Evolutionary conservation across 2,797 vertebrate genomes (phyloP), one percentile per base, ranked within the genome.

Genomic region (Kryptopterus vitreolus): DNA sequence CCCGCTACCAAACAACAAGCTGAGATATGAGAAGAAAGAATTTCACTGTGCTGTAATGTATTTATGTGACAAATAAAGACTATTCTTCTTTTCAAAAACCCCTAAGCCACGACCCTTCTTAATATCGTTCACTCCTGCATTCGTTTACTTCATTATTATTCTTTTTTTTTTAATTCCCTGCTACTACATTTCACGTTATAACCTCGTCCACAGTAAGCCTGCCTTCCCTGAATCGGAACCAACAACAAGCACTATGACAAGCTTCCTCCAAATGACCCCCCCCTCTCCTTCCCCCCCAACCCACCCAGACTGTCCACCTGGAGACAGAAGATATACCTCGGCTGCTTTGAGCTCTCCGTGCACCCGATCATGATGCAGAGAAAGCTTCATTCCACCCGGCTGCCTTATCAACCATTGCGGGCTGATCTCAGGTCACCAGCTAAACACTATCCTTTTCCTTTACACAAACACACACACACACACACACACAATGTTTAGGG

Each of bases 341-440:
- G n/a, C 46, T 15, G 52, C 73, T 70, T 70, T 58, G 6, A 75
- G 70, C 62, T 68, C 61, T 38, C 35, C 4, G 18, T 61, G 26
- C 62, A 33, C 76, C 35, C 55, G 61, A 22, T n/a, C 29, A 38
- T 31, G 57, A 70, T 12, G 31, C 33, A 71, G 4, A 29, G 62
- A 18, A 3, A n/a, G 80, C 57, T 61, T 62, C 20, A 71, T 6
- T 43, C 76, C 57, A 48, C 46, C n/a, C 11, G 10, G 43, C 22
- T 52, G 43, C 15, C 3, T 81, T 70, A 71, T 77, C 65, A 63
- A 22, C 33, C 11, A 62, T 31, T 35, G 24, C 74, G 48, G 12
- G 46, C 57, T 71, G 65, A 71, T 43, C 71, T 62, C 35, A 58
- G 26, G 78, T 80, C 70, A 55, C 69, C 18, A 2, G 16, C 50